Evolutionary conservation across 1,140 invertebrate genomes (phyloP).

Genomic region (Drosophila arawakana): DNA sequence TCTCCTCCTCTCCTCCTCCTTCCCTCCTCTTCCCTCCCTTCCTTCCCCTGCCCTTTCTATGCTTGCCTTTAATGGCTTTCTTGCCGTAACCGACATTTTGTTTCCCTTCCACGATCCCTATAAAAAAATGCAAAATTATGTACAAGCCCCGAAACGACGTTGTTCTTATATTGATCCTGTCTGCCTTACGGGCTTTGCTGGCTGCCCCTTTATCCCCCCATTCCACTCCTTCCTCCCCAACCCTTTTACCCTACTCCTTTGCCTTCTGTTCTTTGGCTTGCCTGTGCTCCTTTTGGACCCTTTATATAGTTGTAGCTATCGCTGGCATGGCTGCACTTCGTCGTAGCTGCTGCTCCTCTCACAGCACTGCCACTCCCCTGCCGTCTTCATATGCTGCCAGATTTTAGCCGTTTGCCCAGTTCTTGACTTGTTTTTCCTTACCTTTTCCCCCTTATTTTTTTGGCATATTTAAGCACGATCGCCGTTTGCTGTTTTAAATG

Average conservation of each 20-base stretch:
- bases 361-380: slow-evolving; percentile 20
- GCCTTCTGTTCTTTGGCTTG: background rate
- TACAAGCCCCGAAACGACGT: slow-evolving; percentile 74
- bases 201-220: background rate
- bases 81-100: slow-evolving; percentile 79
- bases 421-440: slow-evolving; percentile 19
- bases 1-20: background rate
- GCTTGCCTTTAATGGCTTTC: slow-evolving; percentile 67
- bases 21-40: background rate
- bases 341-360: slow-evolving; percentile 65
- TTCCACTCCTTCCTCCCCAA: background rate
- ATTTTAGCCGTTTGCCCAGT: slow-evolving; percentile 1
- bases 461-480: slow-evolving; percentile 58
- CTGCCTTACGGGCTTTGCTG: slow-evolving; percentile 40
- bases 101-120: slow-evolving; percentile 58
- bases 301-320: slow-evolving; percentile 83
- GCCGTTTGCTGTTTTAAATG: slow-evolving; percentile 75
- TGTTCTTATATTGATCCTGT: slow-evolving; percentile 79
- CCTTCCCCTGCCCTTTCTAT: background rate
- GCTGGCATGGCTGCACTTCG: slow-evolving; percentile 79
- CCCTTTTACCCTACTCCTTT: background rate
- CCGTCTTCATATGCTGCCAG: background rate
- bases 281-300: slow-evolving; percentile 28
- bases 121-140: slow-evolving; percentile 83
- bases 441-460: background rate